A percentile compares a stretch with the other conserved stretches of the same genome.
Evolutionary conservation across 2,797 vertebrate species (phyloP).

Genomic region (Sebastes taczanowskii): DNA sequence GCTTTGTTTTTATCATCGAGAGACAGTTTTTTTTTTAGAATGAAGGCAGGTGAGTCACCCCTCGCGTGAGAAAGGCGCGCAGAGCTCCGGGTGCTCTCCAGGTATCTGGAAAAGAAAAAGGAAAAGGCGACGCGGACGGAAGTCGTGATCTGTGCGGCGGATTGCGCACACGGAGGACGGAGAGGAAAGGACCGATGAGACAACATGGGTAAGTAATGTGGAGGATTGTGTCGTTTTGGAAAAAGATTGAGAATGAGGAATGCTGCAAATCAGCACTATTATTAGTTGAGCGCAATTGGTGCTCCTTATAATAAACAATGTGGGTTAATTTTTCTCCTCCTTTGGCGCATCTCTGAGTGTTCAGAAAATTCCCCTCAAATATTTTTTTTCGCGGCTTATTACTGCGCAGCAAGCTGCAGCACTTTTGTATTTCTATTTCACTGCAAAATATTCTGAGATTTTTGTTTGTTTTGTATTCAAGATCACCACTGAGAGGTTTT

Average conservation of each 20-base stretch:
- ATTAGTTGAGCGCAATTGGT: constrained; percentile 31
- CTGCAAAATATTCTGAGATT: not conserved
- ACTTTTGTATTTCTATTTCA: not conserved
- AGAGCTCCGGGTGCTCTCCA: constrained; percentile 41
- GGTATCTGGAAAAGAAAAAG: constrained; percentile 21
- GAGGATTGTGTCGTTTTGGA: not conserved
- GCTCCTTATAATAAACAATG: not conserved
- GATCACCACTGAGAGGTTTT: not conserved
- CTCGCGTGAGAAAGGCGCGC: constrained; percentile 48
- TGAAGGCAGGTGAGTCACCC: constrained; percentile 69
- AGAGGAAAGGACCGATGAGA: constrained; percentile 68
- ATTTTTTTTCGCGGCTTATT: constrained; percentile 2
- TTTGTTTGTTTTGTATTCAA: not conserved
- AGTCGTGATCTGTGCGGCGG: constrained; percentile 68
- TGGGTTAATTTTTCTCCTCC: not conserved
- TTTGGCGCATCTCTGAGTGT: constrained; percentile 34
- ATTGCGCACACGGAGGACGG: constrained; percentile 62
- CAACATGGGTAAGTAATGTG: constrained; percentile 75
- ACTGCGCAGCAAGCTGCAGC: constrained; percentile 15
- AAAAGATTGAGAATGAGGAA: not conserved
- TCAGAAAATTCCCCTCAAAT: not conserved
- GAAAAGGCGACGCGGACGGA: constrained; percentile 25
- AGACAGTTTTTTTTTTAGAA: constrained; percentile 17
- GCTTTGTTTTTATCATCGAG: not conserved
- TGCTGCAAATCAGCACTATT: not conserved